A percentile compares a stretch with the other conserved stretches of the same genome.
Evolutionary conservation across 2,113 vertebrate species (phyloP).

Genomic region (Epinephelus lanceolatus): DNA sequence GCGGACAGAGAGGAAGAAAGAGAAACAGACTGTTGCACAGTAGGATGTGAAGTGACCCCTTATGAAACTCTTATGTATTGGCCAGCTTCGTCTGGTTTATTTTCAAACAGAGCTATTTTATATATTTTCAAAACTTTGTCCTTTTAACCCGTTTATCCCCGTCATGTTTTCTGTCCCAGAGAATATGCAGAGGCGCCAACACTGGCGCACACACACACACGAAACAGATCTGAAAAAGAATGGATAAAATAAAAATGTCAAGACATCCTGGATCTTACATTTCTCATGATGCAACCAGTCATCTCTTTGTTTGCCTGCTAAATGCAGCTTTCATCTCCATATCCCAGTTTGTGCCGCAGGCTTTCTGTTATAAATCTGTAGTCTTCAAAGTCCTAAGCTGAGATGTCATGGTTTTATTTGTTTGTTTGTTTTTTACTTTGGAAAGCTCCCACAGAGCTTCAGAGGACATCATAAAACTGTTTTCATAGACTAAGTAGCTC

Average conservation of each 20-base stretch:
- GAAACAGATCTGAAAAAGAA: neutral
- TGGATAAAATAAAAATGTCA: neutral
- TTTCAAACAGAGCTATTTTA: neutral
- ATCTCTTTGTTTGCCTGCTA: neutral
- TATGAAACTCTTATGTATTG: constrained; percentile 7
- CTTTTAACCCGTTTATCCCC: neutral
- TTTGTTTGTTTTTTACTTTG: neutral
- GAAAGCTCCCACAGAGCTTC: neutral
- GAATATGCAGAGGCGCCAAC: neutral
- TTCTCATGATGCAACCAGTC: neutral
- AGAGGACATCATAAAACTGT: neutral
- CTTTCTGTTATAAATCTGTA: neutral
- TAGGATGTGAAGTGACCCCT: neutral
- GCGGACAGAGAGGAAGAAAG: constrained; percentile 28
- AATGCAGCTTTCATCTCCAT: neutral
- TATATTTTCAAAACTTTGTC: neutral
- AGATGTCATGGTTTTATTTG: neutral
- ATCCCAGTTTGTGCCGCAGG: neutral
- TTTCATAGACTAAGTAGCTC: neutral
- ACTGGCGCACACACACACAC: neutral
- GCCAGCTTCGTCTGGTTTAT: constrained; percentile 1
- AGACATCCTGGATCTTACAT: neutral
- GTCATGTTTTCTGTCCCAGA: neutral
- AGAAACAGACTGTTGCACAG: constrained; percentile 25
- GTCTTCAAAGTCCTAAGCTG: neutral